Evolutionary conservation across 2,888 invertebrate species (phyloP).

Genomic region (Scaptomyza cyrtandrae): DNA sequence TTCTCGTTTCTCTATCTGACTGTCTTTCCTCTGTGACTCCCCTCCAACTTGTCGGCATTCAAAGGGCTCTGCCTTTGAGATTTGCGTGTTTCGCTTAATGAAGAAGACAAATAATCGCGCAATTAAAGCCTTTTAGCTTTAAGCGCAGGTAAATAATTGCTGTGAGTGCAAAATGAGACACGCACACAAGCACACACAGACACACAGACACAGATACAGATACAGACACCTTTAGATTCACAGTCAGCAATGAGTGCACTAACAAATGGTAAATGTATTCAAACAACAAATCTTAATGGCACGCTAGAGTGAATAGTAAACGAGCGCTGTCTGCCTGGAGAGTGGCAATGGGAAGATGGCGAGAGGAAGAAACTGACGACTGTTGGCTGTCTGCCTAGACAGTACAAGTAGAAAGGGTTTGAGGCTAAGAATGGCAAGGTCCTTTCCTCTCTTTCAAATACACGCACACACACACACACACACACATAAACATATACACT

Average conservation of each 20-base stretch:
- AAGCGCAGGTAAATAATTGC: constrained; percentile 83
- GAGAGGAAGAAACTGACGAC: constrained; percentile 27
- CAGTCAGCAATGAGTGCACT: constrained; percentile 60
- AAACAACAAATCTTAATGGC: constrained; percentile 81
- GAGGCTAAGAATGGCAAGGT: constrained; percentile 6
- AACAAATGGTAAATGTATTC: constrained; percentile 80
- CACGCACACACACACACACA: constrained; percentile 2
- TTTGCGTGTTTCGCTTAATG: constrained; percentile 82
- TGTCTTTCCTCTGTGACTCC: constrained; percentile 6
- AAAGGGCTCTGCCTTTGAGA: constrained; percentile 67
- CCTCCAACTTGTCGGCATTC: constrained; percentile 2
- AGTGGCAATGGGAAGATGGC: constrained; percentile 34
- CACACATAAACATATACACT: constrained; percentile 6
- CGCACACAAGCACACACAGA: constrained; percentile 36
- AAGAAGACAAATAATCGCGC: constrained; percentile 84
- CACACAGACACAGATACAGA: background rate
- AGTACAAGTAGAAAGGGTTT: background rate
- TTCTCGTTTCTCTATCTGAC: constrained; percentile 1
- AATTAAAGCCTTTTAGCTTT: constrained; percentile 83
- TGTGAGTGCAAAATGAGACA: constrained; percentile 69
- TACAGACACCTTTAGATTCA: constrained; percentile 16
- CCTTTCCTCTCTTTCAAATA: background rate
- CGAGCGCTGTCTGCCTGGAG: constrained; percentile 48
- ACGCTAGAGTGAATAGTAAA: constrained; percentile 80
- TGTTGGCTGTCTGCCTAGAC: constrained; percentile 49